These are phyloP conservation scores for Aplodontia rufa DNA, from an alignment of 2,113 vertebrate genomes.

Conservation along the genomic window DNA sequence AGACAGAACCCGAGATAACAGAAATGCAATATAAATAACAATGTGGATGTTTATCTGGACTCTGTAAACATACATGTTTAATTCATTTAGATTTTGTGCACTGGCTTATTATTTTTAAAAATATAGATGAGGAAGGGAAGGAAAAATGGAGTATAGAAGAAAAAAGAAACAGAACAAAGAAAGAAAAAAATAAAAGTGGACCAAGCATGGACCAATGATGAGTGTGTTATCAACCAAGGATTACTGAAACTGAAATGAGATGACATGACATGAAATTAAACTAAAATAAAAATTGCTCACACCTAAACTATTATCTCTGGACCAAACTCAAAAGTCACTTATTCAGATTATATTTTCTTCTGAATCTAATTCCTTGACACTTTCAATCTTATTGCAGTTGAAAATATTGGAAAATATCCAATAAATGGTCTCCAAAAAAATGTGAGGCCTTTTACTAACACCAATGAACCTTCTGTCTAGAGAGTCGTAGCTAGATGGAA, in stretches of 20 bases:
- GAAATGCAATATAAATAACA: conserved; percentile 52
- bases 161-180: not conserved
- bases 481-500: not conserved
- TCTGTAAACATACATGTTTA: conserved; percentile 55
- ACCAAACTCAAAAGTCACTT: conserved; percentile 6
- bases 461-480: not conserved
- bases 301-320: not conserved
- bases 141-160: not conserved
- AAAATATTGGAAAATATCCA: not conserved
- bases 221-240: not conserved
- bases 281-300: not conserved
- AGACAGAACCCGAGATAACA: too few relatives aligned
- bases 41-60: conserved; percentile 53
- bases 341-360: not conserved
- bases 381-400: not conserved
- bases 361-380: not conserved
- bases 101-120: not conserved
- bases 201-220: not conserved
- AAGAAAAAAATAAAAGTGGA: not conserved
- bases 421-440: too few relatives aligned
- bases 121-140: not conserved
- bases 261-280: not conserved
- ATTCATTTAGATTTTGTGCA: conserved; percentile 33
- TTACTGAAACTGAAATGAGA: not conserved
- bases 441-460: not conserved